Evolutionary conservation across 1,140 invertebrate genomes (phyloP).

Genomic region (Drosophila athabasca): DNA sequence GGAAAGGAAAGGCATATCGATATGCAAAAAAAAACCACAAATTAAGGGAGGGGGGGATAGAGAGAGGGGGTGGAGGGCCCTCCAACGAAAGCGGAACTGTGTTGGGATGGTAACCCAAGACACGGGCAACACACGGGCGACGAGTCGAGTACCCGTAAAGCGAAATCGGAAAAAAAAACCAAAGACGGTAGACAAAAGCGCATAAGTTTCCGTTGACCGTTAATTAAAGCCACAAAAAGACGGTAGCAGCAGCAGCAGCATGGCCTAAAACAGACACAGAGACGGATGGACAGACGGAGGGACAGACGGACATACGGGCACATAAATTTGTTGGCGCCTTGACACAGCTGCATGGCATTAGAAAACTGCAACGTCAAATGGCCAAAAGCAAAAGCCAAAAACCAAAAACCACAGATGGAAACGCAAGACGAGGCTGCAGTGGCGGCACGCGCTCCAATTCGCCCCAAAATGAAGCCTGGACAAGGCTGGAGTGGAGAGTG

Average conservation of each 20-base stretch:
- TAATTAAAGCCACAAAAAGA: conserved; percentile 73
- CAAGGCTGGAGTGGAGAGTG: background rate
- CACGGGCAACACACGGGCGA: conserved; percentile 26
- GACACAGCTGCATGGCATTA: conserved; percentile 62
- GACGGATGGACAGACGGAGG: too few species aligned
- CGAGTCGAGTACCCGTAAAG: conserved; percentile 17
- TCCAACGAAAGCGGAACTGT: conserved; percentile 68
- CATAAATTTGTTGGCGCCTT: conserved; percentile 75
- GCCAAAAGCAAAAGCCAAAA: background rate
- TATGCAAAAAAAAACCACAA: conserved; percentile 65
- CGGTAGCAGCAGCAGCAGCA: conserved; percentile 25
- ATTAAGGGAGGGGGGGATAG: conserved; percentile 35
- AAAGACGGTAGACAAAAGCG: conserved; percentile 60
- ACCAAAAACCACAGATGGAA: conserved; percentile 41
- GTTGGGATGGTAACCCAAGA: conserved; percentile 65
- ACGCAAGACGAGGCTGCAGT: too few species aligned
- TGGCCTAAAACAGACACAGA: conserved; percentile 31
- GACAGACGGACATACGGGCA: conserved; percentile 29
- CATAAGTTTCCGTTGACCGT: conserved; percentile 79
- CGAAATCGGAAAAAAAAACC: conserved; percentile 48
- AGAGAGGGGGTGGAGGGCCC: background rate
- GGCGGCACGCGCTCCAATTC: conserved; percentile 63
- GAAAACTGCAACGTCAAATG: conserved; percentile 29
- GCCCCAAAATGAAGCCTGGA: conserved; percentile 14
- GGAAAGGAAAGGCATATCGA: conserved; percentile 53